Evolutionary conservation across 2,113 vertebrate species (phyloP).

Genomic region (Hemicordylus capensis): DNA sequence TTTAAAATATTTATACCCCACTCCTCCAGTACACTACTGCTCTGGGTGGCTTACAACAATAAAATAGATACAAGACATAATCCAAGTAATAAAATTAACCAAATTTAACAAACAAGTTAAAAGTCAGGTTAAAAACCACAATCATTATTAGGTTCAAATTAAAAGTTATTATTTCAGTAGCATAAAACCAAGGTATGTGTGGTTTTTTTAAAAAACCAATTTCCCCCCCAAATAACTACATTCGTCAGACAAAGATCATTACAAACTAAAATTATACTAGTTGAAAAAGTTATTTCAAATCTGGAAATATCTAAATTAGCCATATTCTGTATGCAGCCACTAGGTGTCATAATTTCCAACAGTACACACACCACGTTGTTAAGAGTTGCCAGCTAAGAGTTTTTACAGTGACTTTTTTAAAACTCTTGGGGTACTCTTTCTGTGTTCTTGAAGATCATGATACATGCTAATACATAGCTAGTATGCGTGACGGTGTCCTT

Average conservation of each 20-base stretch:
- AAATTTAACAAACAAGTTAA: too few relatives aligned
- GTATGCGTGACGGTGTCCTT: background rate
- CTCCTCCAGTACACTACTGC: background rate
- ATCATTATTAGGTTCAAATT: too few relatives aligned
- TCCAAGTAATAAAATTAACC: too few relatives aligned
- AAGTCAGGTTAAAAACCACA: too few relatives aligned
- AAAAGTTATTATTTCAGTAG: too few relatives aligned
- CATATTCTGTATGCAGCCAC: slow-evolving; percentile 64
- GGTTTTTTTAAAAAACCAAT: too few relatives aligned
- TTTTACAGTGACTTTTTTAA: background rate
- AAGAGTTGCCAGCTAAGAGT: background rate
- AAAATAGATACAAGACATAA: too few relatives aligned
- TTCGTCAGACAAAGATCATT: too few relatives aligned
- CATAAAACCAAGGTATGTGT: too few relatives aligned
- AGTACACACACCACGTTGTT: background rate
- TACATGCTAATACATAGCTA: background rate
- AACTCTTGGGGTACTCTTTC: background rate
- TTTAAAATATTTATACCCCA: too few relatives aligned
- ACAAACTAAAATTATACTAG: background rate
- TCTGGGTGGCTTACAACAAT: too few relatives aligned
- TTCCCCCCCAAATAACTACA: too few relatives aligned
- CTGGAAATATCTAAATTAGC: background rate
- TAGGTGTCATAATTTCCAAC: slow-evolving; percentile 74
- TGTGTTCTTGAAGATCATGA: background rate
- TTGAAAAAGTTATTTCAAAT: background rate